phyloP scores from a whole-genome alignment of 2,888 invertebrate genomes.

The Pachycephus smyrnensis region DNA sequence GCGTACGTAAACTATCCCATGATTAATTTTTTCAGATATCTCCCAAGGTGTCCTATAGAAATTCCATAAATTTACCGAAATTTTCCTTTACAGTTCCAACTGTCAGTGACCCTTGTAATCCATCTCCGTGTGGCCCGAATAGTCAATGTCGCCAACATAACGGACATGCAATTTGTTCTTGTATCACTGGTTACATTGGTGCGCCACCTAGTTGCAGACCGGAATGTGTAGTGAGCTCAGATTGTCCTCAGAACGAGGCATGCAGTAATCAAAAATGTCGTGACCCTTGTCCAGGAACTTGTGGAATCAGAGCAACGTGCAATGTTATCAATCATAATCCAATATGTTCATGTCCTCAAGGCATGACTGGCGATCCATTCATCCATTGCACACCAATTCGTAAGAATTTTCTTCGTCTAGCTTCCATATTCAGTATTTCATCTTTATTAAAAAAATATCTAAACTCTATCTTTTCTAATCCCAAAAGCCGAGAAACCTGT shows the following conservation, averaged over 20 bases:
- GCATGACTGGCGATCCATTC: conserved; percentile 82
- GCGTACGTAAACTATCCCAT: conserved; percentile 51
- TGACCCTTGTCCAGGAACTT: conserved; percentile 86
- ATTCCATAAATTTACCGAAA: not conserved
- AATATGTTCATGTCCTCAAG: conserved; percentile 78
- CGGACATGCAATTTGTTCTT: conserved; percentile 80
- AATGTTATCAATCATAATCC: conserved; percentile 85
- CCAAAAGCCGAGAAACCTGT: conserved; percentile 68
- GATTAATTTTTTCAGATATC: not conserved
- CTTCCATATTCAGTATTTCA: not conserved
- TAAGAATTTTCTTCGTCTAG: conserved; percentile 49
- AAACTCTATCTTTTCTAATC: conserved; percentile 48
- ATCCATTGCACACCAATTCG: conserved; percentile 72
- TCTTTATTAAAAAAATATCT: conserved; percentile 2
- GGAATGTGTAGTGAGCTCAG: conserved; percentile 80
- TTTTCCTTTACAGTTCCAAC: conserved; percentile 60
- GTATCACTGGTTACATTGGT: conserved; percentile 78
- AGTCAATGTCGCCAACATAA: conserved; percentile 81
- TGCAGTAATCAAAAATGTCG: conserved; percentile 84
- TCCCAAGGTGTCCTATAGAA: not conserved
- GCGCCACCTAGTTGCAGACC: conserved; percentile 83
- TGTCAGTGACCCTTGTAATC: conserved; percentile 74
- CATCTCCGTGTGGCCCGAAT: conserved; percentile 83
- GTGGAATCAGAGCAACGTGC: conserved; percentile 81
- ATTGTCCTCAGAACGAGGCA: conserved; percentile 80